These are phyloP conservation scores for Matsumyia berberina DNA, from an alignment of 2,888 invertebrate genomes.

Conservation along the genomic window DNA sequence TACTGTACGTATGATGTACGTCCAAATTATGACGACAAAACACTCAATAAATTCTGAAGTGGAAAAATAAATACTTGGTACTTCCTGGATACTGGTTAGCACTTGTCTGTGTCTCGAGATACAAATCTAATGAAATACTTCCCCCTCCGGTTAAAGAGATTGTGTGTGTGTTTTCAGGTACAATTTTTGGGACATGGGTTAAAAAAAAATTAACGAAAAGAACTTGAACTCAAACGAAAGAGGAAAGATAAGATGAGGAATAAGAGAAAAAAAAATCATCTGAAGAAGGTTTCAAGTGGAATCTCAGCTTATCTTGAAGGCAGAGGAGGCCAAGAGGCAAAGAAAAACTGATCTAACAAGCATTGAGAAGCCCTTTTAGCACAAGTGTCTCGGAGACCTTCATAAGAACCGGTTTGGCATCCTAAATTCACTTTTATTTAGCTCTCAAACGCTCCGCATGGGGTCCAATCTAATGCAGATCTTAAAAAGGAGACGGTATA, in stretches of 20 bases:
- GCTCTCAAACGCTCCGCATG: constrained; percentile 43
- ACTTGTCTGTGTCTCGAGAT: constrained; percentile 63
- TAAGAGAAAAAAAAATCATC: constrained; percentile 4
- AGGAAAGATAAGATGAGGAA: constrained; percentile 1
- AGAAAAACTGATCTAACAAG: constrained; percentile 30
- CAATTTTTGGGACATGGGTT: constrained; percentile 21
- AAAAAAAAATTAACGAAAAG: constrained; percentile 7
- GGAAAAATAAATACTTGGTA: constrained; percentile 29
- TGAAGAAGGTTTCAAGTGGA: constrained; percentile 33
- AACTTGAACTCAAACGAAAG: constrained; percentile 4
- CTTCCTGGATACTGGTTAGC: constrained; percentile 48
- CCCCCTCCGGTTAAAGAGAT: constrained; percentile 43
- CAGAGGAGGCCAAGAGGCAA: background rate
- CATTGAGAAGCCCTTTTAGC: constrained; percentile 8
- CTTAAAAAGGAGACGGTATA: constrained; percentile 25
- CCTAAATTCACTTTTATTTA: constrained; percentile 21
- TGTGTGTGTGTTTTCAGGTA: constrained; percentile 51
- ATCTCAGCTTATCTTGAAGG: constrained; percentile 12
- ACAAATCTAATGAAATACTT: constrained; percentile 70
- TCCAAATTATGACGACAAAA: constrained; percentile 22
- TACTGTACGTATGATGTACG: constrained; percentile 40
- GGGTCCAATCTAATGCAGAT: constrained; percentile 41
- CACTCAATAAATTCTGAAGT: constrained; percentile 42
- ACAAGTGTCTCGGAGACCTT: constrained; percentile 20
- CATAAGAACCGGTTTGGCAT: constrained; percentile 31